Base-by-base conservation (phyloP, 2,888 invertebrate genomes). In the Melitaea athalia region DNA sequence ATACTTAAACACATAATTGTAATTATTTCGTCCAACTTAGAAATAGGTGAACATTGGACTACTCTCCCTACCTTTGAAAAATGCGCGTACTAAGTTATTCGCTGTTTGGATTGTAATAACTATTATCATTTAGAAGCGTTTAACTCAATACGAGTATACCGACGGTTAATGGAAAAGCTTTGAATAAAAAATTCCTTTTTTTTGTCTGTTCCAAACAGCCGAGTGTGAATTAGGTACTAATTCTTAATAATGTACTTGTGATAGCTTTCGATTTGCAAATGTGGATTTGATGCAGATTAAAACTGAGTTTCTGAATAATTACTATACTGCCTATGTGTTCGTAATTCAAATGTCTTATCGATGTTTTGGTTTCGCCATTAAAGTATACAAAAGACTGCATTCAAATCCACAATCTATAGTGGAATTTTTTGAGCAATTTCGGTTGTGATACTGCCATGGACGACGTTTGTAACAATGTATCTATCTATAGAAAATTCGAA, bases 361-460 rank as follows among this genome's bases (percentile, higher is more conserved):
- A 24, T 52, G 11, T 5, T 49, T 31, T 11, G 31, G 4, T 60
- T 49, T 60, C 42, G 1, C 38, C 38, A 38, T 38, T 45, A 14
- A n/a, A 17, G 14, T 63, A 14, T 12, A 31, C 7, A 8, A 45
- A 17, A 38, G 15, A 15, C 63, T 67, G 66, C 64, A 68, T 64
- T 49, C 12, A 59, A 60, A 69, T 55, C 53, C 49, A 53, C 31
- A 59, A 24, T 52, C 17, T 62, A 57, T 43, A 62, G 17, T 64
- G 50, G 38, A 57, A 59, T 55, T 63, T 53, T 69, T 67, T 69
- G 50, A 50, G 72, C 68, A 52, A 61, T 85, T 85, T 87, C 78
- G 87, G 88, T 89, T 91, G 89, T 89, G 89, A 88, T 80, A 79
- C 79, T 72, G 70, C 69, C 70, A 69, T 67, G 79, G 80, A 79